Conservation (phyloP, 2,797 vertebrate species). For the Catostomus latipinnis region DNA sequence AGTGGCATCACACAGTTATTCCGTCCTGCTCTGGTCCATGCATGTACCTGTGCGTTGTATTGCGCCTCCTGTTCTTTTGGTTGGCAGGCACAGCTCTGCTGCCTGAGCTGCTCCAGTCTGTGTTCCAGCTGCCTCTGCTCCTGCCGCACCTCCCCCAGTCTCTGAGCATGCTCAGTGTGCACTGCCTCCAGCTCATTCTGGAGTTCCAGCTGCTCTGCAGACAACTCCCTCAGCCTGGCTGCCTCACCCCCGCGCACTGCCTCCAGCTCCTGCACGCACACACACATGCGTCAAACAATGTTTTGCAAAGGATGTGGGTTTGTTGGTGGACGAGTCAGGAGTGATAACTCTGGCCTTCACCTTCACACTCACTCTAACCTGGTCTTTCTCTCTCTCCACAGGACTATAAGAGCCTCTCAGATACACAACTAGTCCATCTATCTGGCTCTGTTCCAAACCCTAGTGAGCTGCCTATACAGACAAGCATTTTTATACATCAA, state of each 20-base stretch:
- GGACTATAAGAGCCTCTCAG: conserved; percentile 1
- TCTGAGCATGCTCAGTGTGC: conserved; percentile 91
- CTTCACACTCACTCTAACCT: conserved; percentile 1
- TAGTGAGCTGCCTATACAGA: conserved; percentile 22
- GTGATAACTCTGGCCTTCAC: conserved; percentile 34
- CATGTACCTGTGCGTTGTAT: conserved; percentile 90
- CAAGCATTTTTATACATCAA: conserved; percentile 5
- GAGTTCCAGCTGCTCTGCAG: conserved; percentile 90
- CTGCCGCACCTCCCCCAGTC: conserved; percentile 91
- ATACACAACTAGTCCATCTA: conserved; percentile 21
- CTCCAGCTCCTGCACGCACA: conserved; percentile 87
- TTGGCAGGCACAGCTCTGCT: conserved; percentile 92
- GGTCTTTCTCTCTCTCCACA: conserved; percentile 44
- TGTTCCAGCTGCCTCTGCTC: conserved; percentile 95
- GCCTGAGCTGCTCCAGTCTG: conserved; percentile 92
- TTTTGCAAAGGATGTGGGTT: conserved; percentile 7
- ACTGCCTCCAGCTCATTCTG: conserved; percentile 93
- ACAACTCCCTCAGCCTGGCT: conserved; percentile 87
- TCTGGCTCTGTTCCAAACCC: conserved; percentile 15
- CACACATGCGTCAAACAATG: conserved; percentile 42
- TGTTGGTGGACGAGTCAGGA: not conserved
- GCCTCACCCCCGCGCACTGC: conserved; percentile 89
- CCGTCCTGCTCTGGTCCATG: not conserved
- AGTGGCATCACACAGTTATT: not conserved
- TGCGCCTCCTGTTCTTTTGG: conserved; percentile 91